Percentiles rank a stretch among this genome's conserved stretches.
Evolutionary conservation across 2,113 vertebrate species (phyloP).

Genomic region (Hystrix cristata): DNA sequence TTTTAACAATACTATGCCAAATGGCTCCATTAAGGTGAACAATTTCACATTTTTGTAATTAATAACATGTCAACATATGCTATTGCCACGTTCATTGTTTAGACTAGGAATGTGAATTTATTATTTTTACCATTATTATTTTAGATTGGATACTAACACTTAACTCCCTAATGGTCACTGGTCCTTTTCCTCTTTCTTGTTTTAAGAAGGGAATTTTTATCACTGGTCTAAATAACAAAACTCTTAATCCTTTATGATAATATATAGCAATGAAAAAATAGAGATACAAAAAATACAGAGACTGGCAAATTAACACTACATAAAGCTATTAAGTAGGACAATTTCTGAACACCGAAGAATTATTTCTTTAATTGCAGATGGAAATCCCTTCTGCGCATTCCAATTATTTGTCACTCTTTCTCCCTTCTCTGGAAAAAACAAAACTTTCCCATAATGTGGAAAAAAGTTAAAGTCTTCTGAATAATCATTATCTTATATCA

Average conservation of each 20-base stretch:
- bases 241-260: not conserved
- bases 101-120: not conserved
- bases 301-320: not conserved
- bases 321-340: not conserved
- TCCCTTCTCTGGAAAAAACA: not conserved
- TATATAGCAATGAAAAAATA: not conserved
- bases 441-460: not conserved
- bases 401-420: not conserved
- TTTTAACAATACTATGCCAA: not conserved
- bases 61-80: not conserved
- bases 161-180: not conserved
- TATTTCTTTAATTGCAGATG: not conserved
- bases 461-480: not conserved
- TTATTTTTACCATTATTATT: not conserved
- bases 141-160: not conserved
- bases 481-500: not conserved
- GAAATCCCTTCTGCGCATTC: not conserved
- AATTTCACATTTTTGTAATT: constrained; percentile 1
- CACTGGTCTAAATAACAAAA: not conserved
- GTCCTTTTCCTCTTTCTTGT: not conserved
- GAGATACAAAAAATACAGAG: not conserved
- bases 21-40: not conserved
- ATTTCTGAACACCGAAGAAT: not conserved
- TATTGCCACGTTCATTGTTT: not conserved
- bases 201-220: constrained; percentile 25